These are phyloP conservation scores for Heliconius hermathena DNA, from an alignment of 1,140 invertebrate genomes.

Conservation along the genomic window DNA sequence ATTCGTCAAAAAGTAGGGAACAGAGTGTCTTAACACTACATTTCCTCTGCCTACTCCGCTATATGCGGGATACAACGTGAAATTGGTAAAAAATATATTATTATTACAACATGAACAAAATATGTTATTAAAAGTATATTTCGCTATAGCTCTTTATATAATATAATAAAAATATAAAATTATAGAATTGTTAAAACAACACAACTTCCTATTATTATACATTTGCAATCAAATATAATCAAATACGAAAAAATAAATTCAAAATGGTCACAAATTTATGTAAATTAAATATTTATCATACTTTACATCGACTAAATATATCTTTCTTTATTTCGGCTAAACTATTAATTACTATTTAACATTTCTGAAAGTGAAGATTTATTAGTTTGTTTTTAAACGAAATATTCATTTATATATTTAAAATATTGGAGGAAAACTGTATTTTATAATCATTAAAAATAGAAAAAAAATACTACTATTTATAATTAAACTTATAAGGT, in stretches of 20 bases:
- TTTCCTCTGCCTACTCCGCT: no score
- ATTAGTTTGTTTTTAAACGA: not conserved
- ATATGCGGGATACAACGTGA: no score
- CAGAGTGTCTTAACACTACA: no score
- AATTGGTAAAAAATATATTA: no score
- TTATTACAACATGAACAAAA: no score
- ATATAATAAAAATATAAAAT: not conserved
- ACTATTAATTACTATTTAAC: not conserved
- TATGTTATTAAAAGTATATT: not conserved
- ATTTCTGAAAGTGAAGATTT: not conserved
- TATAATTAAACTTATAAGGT: no score
- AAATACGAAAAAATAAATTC: not conserved
- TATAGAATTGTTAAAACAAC: not conserved
- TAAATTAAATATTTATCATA: not conserved
- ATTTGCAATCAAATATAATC: not conserved
- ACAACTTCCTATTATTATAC: slow-evolving; percentile 2
- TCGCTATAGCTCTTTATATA: not conserved
- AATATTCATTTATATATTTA: not conserved
- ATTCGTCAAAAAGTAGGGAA: no score
- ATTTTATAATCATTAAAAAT: no score
- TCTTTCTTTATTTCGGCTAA: not conserved
- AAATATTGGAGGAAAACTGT: slow-evolving; percentile 39
- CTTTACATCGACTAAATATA: not conserved
- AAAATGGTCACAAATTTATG: slow-evolving; percentile 1
- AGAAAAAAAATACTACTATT: no score